Conservation (phyloP, 1,140 invertebrate genomes). For the Diprion similis region DNA sequence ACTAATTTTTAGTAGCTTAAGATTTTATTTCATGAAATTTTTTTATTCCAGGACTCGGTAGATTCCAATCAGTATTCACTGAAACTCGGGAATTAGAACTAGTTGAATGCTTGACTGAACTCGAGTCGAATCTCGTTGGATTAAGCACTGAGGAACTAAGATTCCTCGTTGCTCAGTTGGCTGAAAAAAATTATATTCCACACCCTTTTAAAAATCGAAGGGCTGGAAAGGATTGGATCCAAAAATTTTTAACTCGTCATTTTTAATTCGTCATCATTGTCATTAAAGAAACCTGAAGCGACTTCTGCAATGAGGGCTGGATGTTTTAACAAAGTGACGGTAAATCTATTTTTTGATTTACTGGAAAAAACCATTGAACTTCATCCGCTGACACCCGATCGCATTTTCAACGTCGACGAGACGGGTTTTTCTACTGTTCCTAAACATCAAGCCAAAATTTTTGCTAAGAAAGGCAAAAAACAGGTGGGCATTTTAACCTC, state of each 20-base stretch:
- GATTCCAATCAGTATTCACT: conserved; percentile 33
- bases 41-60: conserved; percentile 33
- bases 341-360: conserved; percentile 22
- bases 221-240: conserved; percentile 38
- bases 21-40: not conserved
- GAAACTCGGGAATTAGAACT: conserved; percentile 31
- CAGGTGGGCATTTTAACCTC: conserved; percentile 39
- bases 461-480: conserved; percentile 45
- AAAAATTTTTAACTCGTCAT: conserved; percentile 32
- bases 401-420: conserved; percentile 44
- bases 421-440: conserved; percentile 42
- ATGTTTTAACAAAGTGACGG: conserved; percentile 27
- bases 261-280: too few species aligned
- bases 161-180: conserved; percentile 37
- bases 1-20: not conserved
- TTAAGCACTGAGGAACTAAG: conserved; percentile 31
- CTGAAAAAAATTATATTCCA: conserved; percentile 36
- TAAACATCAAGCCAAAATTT: conserved; percentile 38
- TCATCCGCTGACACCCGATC: conserved; percentile 12
- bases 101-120: conserved; percentile 32
- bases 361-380: conserved; percentile 1
- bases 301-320: conserved; percentile 16
- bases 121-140: conserved; percentile 36
- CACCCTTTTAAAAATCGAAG: conserved; percentile 33
- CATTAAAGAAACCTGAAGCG: conserved; percentile 11